Evolutionary conservation across 2,113 vertebrate genomes (phyloP).

Genomic region (Cochlearius cochlearius): DNA sequence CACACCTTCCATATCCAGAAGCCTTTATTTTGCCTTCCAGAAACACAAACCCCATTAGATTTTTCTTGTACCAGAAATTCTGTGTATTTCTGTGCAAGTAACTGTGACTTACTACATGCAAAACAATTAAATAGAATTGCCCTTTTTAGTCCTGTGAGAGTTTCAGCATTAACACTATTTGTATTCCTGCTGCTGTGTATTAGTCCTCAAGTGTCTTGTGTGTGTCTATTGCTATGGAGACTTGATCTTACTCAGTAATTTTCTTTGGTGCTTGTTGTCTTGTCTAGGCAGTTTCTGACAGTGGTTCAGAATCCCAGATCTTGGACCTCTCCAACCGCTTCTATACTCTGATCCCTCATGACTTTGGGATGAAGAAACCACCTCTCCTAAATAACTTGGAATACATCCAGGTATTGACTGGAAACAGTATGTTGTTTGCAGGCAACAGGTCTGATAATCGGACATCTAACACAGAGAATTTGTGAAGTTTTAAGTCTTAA

Average conservation of each 20-base stretch:
- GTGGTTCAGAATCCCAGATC: constrained; percentile 83
- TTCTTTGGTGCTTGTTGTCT: not conserved
- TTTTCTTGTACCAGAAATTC: not conserved
- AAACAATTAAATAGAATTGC: not conserved
- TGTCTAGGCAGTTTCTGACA: constrained; percentile 84
- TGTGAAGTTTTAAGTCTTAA: not conserved
- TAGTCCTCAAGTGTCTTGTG: not conserved
- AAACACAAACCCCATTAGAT: not conserved
- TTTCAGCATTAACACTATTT: not conserved
- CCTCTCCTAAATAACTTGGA: constrained; percentile 89
- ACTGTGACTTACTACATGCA: not conserved
- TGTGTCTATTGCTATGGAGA: not conserved
- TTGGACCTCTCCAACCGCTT: constrained; percentile 97
- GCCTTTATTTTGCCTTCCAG: not conserved
- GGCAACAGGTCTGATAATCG: not conserved
- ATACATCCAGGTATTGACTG: constrained; percentile 87
- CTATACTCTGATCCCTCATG: constrained; percentile 96
- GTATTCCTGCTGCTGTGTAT: not conserved
- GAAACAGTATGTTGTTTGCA: not conserved
- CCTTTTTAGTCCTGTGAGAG: not conserved
- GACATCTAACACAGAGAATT: not conserved
- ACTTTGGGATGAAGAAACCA: constrained; percentile 99
- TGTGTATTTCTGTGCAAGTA: not conserved
- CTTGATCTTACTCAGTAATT: not conserved
- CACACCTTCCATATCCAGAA: not conserved